Conservation (phyloP, 2,888 invertebrate species). For the Pandemis cinnamomeana region DNA sequence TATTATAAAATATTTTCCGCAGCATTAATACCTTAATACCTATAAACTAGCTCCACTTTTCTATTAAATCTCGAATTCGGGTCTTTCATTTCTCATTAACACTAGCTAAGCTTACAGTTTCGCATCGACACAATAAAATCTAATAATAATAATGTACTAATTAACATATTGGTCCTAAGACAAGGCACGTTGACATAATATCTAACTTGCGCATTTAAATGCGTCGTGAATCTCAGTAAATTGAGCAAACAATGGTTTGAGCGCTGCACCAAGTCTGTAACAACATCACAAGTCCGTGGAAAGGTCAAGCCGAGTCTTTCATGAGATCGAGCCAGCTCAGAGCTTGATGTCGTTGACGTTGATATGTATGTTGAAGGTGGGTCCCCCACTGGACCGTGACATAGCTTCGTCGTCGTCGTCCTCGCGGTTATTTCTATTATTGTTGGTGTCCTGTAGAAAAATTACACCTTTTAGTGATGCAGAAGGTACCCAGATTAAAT, state of each 20-base stretch:
- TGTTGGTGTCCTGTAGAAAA: conserved; percentile 55
- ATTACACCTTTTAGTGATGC: neutral
- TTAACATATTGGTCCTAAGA: neutral
- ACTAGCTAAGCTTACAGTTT: neutral
- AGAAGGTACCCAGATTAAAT: neutral
- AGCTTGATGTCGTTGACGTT: conserved; percentile 48
- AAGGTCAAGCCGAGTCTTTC: conserved; percentile 3
- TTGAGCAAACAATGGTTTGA: conserved; percentile 46
- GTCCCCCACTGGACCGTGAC: conserved; percentile 30
- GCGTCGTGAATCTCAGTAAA: conserved; percentile 33
- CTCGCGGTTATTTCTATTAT: conserved; percentile 49
- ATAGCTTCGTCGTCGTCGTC: conserved; percentile 22
- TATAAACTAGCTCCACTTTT: neutral
- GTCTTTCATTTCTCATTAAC: neutral
- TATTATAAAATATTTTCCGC: neutral
- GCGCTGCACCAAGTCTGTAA: neutral
- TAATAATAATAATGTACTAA: neutral
- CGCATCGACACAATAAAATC: conserved; percentile 1
- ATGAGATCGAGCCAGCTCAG: conserved; percentile 21
- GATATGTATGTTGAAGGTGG: conserved; percentile 54
- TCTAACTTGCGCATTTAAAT: conserved; percentile 1
- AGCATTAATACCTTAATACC: neutral
- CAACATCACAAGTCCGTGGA: neutral
- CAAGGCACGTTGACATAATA: neutral
- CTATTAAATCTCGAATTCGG: neutral